These are phyloP conservation scores for Theocolax elegans DNA, from an alignment of 1,140 invertebrate species.

Conservation along the genomic window DNA sequence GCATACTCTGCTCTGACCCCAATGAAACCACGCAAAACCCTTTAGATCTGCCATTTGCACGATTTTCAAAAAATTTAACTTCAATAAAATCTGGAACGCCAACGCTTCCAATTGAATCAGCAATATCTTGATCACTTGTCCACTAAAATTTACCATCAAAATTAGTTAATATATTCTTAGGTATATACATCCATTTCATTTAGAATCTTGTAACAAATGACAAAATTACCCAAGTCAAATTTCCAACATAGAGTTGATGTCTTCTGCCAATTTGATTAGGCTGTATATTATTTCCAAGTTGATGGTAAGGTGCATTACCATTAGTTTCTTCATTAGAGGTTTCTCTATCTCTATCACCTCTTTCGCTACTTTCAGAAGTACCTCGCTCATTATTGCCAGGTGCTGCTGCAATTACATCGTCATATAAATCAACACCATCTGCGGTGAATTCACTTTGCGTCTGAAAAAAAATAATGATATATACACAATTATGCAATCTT, in stretches of 20 bases:
- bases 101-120: conserved; percentile 85
- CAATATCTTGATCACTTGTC: conserved; percentile 97
- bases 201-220: no score
- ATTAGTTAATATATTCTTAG: conserved; percentile 20
- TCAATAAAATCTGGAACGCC: conserved; percentile 95
- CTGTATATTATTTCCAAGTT: conserved; percentile 75
- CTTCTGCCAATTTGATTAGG: conserved; percentile 79
- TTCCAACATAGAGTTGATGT: conserved; percentile 94
- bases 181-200: background rate
- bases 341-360: conserved; percentile 55
- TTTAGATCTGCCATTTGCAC: conserved; percentile 99
- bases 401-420: conserved; percentile 91
- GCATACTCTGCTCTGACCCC: conserved; percentile 90
- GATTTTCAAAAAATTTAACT: conserved; percentile 99
- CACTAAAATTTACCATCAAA: conserved; percentile 76
- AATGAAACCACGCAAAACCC: conserved; percentile 95
- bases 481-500: background rate
- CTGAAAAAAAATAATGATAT: conserved; percentile 47
- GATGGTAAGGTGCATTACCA: conserved; percentile 75
- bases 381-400: conserved; percentile 64
- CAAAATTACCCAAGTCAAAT: conserved; percentile 92
- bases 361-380: conserved; percentile 56
- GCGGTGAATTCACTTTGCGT: conserved; percentile 83
- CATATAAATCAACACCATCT: conserved; percentile 93
- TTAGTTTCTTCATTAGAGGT: conserved; percentile 75